These are phyloP conservation scores for Larimichthys crocea DNA, from an alignment of 2,113 vertebrate species.

Conservation along the genomic window DNA sequence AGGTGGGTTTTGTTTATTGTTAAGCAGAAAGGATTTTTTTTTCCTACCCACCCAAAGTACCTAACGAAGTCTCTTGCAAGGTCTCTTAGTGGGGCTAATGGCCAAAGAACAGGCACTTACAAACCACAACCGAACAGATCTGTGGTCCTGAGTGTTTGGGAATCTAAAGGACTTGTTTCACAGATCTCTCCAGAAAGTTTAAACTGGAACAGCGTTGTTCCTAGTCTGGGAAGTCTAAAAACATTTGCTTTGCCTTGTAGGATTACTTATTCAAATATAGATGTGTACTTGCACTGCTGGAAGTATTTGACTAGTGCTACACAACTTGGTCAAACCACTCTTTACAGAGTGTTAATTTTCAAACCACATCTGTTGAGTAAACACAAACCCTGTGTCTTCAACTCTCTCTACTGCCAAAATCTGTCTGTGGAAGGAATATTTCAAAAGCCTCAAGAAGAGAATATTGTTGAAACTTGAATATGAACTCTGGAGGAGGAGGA, in stretches of 20 bases:
- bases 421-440: slow-evolving; percentile 43
- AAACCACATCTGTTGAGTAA: slow-evolving; percentile 36
- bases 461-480: slow-evolving; percentile 64
- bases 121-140: slow-evolving; percentile 10
- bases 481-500: slow-evolving; percentile 33
- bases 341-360: slow-evolving; percentile 37
- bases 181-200: slow-evolving; percentile 1
- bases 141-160: slow-evolving; percentile 29
- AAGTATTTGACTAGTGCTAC: slow-evolving; percentile 34
- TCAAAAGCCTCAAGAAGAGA: slow-evolving; percentile 41
- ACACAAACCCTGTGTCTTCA: slow-evolving; percentile 60
- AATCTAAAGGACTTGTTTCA: slow-evolving; percentile 20
- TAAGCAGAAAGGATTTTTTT: slow-evolving; percentile 10
- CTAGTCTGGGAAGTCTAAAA: slow-evolving; percentile 27
- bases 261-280: slow-evolving; percentile 34
- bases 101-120: slow-evolving; percentile 63
- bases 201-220: neutral
- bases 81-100: slow-evolving; percentile 45
- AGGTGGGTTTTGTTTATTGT: slow-evolving; percentile 64
- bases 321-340: slow-evolving; percentile 18
- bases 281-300: slow-evolving; percentile 44
- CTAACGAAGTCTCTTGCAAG: slow-evolving; percentile 37
- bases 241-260: slow-evolving; percentile 63
- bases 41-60: slow-evolving; percentile 37
- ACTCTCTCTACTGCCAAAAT: slow-evolving; percentile 77